These are phyloP conservation scores for Teleogryllus occipitalis DNA, from an alignment of 1,140 invertebrate species.

Conservation along the genomic window DNA sequence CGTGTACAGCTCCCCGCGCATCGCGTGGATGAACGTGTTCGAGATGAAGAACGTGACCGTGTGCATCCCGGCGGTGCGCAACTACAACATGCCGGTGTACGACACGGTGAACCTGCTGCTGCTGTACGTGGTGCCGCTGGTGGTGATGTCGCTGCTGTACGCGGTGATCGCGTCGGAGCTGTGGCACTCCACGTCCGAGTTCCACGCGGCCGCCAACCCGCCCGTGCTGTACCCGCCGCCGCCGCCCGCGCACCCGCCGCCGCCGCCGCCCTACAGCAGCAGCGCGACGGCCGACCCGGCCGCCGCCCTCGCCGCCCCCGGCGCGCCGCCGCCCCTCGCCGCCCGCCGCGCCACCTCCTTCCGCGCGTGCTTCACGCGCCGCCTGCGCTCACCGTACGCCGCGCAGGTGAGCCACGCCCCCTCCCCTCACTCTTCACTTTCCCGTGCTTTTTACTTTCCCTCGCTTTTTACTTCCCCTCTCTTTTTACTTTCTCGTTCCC, in stretches of 20 bases:
- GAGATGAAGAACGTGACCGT: constrained; percentile 56
- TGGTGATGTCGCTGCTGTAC: constrained; percentile 58
- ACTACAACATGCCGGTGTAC: constrained; percentile 64
- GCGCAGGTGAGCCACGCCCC: no score
- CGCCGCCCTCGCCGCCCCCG: not conserved
- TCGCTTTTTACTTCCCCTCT: no score
- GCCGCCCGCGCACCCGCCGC: not conserved
- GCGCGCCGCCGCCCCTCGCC: not conserved
- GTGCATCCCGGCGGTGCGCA: constrained; percentile 59
- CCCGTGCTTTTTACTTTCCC: no score
- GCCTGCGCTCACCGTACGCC: no score
- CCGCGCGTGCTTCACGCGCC: no score
- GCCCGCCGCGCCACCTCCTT: not conserved
- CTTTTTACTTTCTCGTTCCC: no score
- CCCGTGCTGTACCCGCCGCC: not conserved
- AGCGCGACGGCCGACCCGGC: not conserved
- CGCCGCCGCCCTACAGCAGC: not conserved
- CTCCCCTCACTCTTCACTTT: no score
- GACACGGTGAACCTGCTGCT: constrained; percentile 68
- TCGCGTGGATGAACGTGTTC: constrained; percentile 53
- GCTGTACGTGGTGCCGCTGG: constrained; percentile 62
- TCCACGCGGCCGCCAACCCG: not conserved
- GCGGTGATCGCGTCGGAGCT: constrained; percentile 20
- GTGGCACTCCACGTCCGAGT: constrained; percentile 19
- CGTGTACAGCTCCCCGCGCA: constrained; percentile 64